A percentile compares a stretch with the other conserved stretches of the same genome.
phyloP scores from a whole-genome alignment of 2,113 vertebrate genomes.

The Myrmecophaga tridactyla region DNA sequence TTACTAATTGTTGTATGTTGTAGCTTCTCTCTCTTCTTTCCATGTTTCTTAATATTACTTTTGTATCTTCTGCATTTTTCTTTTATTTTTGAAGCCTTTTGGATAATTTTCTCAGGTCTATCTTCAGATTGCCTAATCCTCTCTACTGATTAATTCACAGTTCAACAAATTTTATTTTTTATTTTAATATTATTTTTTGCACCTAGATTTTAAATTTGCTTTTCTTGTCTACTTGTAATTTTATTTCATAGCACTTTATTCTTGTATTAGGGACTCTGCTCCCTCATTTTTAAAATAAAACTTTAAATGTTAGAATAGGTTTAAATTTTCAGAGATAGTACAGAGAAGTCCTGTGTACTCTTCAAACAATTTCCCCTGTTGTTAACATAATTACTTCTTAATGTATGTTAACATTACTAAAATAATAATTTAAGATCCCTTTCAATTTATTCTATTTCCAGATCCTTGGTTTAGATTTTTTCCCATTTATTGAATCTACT shows the following conservation, averaged over 20 bases:
- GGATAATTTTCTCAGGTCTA: background rate
- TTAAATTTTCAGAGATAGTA: background rate
- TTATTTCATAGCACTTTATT: background rate
- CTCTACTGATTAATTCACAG: background rate
- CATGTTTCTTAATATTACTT: background rate
- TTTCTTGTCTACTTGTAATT: background rate
- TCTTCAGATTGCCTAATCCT: background rate
- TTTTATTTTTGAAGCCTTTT: background rate
- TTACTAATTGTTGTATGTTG: background rate
- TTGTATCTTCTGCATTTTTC: background rate
- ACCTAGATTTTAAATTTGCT: background rate
- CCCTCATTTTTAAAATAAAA: background rate
- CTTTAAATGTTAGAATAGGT: background rate
- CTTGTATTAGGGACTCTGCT: background rate
- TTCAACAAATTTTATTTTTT: background rate
- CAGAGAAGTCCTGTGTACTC: background rate
- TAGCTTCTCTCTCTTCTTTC: background rate
- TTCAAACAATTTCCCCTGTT: background rate
- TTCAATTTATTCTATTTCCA: constrained; percentile 9
- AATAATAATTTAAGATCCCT: background rate
- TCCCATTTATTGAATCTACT: background rate
- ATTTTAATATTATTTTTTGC: background rate
- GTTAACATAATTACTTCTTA: too few species aligned
- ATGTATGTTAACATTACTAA: constrained; percentile 19
- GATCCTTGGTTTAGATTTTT: background rate